Evolutionary conservation across 2,888 invertebrate species (phyloP).

Genomic region (Dinocampus coccinellae): DNA sequence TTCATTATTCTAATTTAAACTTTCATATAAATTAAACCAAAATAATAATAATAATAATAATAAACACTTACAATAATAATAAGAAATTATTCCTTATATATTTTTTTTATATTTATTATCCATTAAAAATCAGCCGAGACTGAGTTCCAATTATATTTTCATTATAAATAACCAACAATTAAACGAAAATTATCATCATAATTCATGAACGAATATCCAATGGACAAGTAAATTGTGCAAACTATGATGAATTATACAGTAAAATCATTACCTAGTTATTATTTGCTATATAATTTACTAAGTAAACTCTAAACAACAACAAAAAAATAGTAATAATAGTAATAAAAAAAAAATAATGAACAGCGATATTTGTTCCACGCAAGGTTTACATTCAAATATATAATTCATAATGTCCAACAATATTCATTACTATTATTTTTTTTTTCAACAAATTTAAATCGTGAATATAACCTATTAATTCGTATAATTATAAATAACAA

Average conservation of each 20-base stretch:
- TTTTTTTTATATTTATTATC: not conserved
- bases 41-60: not conserved
- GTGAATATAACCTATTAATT: not conserved
- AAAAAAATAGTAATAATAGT: too few species aligned
- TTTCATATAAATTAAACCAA: not conserved
- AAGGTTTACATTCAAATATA: too few species aligned
- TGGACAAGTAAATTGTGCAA: too few species aligned
- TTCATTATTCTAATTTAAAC: not conserved
- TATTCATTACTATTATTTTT: not conserved
- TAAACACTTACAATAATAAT: too few species aligned
- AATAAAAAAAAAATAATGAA: too few species aligned
- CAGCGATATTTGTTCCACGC: too few species aligned
- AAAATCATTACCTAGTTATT: too few species aligned
- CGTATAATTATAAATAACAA: not conserved
- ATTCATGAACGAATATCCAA: too few species aligned
- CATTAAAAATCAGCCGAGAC: not conserved
- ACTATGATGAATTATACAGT: too few species aligned
- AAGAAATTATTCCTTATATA: not conserved
- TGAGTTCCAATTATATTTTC: not conserved
- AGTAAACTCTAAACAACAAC: not conserved
- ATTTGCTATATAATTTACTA: not conserved
- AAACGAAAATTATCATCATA: too few species aligned
- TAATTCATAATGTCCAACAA: not conserved
- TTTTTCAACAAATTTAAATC: not conserved
- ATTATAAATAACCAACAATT: too few species aligned